Base-by-base conservation (phyloP, 2,888 invertebrate genomes). In the Ennomos quercinarius region DNA sequence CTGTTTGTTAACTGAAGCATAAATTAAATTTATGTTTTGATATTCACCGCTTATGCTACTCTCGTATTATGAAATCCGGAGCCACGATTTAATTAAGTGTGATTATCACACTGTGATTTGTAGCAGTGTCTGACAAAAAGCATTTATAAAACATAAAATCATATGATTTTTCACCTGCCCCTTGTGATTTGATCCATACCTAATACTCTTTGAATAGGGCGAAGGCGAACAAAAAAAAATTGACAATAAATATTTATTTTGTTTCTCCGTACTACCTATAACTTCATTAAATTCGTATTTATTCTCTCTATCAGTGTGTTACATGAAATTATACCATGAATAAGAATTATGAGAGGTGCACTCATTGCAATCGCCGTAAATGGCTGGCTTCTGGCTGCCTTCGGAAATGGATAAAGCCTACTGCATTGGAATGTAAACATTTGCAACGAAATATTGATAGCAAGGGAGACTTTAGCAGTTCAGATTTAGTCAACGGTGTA, bases 311-410 rank as follows among this genome's bases (percentile, higher is more conserved):
- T 11, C 44, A 54, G 13, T 40, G 27, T 39, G 43, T 36, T 38
- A 49, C 10, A 50, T 50, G 45, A 36, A 10, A 36, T 12, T 34
- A 12, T 43, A 63, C 41, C 71, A 90, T 91, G 91, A 91, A 91
- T 75, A 91, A 89, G 79, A 91, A 89, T 65, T 91, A 91, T 71
- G 91, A 93, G 71, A 81, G 91, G 69, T 91, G 91, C 72, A 84
- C 85, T 60, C 83, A 89, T 73, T 92, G 91, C 70, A 92, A 88
- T 76, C 86, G 90, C 54, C 89, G 91, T 61, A 91, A 90, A 77
- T 91, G 91, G 89, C 86, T 91, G 37, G 81, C 89, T 68, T 82
- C 90, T 64, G 91, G 91, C 63, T 91, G 91, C 70, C 87, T 92
- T 68, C 87, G 91, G 52, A 91, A 90, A 77, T 92, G 91, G 91